phyloP scores from a whole-genome alignment of 2,888 invertebrate species.

The Aphrophora alni region DNA sequence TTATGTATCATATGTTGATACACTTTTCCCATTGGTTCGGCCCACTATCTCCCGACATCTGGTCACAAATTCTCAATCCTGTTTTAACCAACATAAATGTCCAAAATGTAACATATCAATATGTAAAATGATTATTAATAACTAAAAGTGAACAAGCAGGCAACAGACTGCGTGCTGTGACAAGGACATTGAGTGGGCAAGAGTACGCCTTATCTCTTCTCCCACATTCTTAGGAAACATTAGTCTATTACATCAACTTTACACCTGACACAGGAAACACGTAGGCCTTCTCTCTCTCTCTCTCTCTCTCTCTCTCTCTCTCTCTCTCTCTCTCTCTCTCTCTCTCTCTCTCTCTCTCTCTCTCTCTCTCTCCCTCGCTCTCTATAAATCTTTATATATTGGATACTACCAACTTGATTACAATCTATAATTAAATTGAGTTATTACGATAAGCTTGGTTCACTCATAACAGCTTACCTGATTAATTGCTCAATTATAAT shows the following conservation, averaged over 20 bases:
- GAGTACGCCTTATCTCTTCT: not conserved
- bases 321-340: not conserved
- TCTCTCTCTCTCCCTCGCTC: not conserved
- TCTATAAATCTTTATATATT: too few species aligned
- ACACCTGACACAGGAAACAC: not conserved
- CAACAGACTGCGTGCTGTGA: not conserved
- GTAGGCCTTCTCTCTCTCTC: not conserved
- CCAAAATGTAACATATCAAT: constrained; percentile 1
- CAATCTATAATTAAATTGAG: constrained; percentile 6
- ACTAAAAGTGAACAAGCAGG: not conserved
- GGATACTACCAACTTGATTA: not conserved
- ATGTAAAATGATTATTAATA: not conserved
- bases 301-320: not conserved
- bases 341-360: not conserved
- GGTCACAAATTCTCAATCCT: too few species aligned
- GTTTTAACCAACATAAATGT: not conserved
- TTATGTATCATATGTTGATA: too few species aligned
- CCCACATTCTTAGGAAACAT: not conserved
- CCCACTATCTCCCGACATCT: not conserved
- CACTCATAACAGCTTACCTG: not conserved
- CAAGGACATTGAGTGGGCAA: not conserved
- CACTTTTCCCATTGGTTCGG: not conserved
- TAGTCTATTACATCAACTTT: not conserved
- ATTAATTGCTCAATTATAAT: not conserved
- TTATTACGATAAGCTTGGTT: not conserved